Base-by-base conservation (phyloP, 1,140 invertebrate genomes). In the Drosophila murphyi region DNA sequence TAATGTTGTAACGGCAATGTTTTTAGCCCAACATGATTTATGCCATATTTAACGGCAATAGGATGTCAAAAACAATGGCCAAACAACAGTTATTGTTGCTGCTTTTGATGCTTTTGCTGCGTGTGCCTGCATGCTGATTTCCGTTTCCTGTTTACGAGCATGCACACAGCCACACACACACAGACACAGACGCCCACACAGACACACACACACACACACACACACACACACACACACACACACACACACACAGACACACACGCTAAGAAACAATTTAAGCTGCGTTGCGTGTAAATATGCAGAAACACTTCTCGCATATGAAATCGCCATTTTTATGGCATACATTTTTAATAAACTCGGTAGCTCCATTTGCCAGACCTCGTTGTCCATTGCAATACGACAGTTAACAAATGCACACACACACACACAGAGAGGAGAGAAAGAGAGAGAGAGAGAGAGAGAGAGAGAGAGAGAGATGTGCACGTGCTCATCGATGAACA, bases 331-430 rank as follows among this genome's bases (percentile, higher is more conserved):
- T 88, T 88, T 82, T 72, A 82, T 82, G 72, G 72, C 76, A 88
- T 87, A 76, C 80, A 87, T 82, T 88, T 87, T 88, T 79, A 87
- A 87, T 88, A 87, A 88, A 75, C 65, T 65, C 75, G 48, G 51
- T 64, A 57, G 59, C 59, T 41, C 41, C 20, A 20, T 20, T 20
- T 8, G 20, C 31, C 34, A 48, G 7, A 41, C 37, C 31, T 6
- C 55, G 39, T 28, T 29, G 7, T n/a, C 32, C 67, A 69, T 28
- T 68, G 71, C 71, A 73, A 60, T 55, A 64, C 71, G 55, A 48
- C 64, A 72, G 69, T 37, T 45, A 67, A 68, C 63, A 73, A 29
- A 64, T 48, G 41, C 51, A 70, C 34, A 45, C 56, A 54, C 48
- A 54, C 48, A 54, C 41, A 62, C 39, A 57, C 50, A 50, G 35